Conservation (phyloP, 2,113 vertebrate genomes). For the Erpornis zantholeuca region DNA sequence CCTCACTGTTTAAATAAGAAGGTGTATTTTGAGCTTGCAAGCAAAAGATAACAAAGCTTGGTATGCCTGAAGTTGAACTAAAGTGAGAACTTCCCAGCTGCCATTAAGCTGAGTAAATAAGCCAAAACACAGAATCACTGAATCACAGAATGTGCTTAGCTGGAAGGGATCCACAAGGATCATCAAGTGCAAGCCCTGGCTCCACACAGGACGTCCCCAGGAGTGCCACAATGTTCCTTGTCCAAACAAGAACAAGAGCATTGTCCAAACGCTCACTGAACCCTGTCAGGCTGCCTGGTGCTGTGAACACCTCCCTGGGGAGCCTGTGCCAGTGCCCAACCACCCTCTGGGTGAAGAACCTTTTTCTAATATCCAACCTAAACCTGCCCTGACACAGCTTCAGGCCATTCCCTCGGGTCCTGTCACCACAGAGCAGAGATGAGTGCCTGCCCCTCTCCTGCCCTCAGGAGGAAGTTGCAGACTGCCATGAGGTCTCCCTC, state of each 20-base stretch:
- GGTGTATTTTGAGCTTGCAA: background rate
- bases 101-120: fast-evolving
- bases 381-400: background rate
- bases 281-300: background rate
- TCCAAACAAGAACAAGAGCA: no score
- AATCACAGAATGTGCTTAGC: background rate
- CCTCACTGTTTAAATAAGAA: background rate
- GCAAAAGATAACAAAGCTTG: background rate
- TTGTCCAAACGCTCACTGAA: background rate
- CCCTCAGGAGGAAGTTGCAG: fast-evolving
- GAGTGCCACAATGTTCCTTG: background rate
- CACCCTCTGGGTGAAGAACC: no score
- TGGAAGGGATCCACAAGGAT: background rate
- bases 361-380: background rate
- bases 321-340: background rate
- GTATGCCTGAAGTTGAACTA: background rate
- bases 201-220: background rate
- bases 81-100: background rate
- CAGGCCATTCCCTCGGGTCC: background rate
- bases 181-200: background rate
- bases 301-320: background rate
- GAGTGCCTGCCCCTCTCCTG: background rate
- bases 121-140: background rate
- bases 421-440: no score
- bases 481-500: background rate